Conservation (phyloP, 1,140 invertebrate genomes). For the Chelonus insularis region DNA sequence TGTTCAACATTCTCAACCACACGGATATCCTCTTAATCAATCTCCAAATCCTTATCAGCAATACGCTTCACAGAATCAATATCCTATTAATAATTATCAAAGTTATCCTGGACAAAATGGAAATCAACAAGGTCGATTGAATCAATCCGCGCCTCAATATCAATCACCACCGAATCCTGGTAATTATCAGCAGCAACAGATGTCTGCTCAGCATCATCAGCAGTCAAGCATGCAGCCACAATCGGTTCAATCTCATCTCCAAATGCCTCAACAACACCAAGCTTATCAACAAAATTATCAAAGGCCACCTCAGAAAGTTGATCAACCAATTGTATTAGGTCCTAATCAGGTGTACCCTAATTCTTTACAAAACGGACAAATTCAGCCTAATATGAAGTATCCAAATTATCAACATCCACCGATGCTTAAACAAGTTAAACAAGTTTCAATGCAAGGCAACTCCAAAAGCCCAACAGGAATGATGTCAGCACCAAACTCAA, state of each 20-base stretch:
- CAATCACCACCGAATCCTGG: constrained; percentile 49
- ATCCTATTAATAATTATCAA: constrained; percentile 45
- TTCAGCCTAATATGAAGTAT: constrained; percentile 58
- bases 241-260: constrained; percentile 35
- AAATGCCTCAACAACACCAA: constrained; percentile 45
- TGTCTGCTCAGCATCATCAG: constrained; percentile 38
- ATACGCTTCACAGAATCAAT: constrained; percentile 40
- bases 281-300: constrained; percentile 55
- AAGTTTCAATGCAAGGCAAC: constrained; percentile 70
- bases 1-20: constrained; percentile 49
- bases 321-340: constrained; percentile 38
- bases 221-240: constrained; percentile 33
- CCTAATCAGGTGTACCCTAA: constrained; percentile 56
- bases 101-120: constrained; percentile 43
- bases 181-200: constrained; percentile 40
- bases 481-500: constrained; percentile 23
- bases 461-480: constrained; percentile 42
- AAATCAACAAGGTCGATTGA: constrained; percentile 48
- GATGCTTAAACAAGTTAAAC: constrained; percentile 61
- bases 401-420: constrained; percentile 64
- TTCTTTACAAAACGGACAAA: constrained; percentile 51
- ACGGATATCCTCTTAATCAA: constrained; percentile 42
- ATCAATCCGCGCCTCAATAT: constrained; percentile 51
- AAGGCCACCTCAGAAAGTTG: constrained; percentile 45
- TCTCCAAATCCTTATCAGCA: constrained; percentile 46